phyloP scores from a whole-genome alignment of 1,140 invertebrate species.

The Nixonia krombeini region DNA sequence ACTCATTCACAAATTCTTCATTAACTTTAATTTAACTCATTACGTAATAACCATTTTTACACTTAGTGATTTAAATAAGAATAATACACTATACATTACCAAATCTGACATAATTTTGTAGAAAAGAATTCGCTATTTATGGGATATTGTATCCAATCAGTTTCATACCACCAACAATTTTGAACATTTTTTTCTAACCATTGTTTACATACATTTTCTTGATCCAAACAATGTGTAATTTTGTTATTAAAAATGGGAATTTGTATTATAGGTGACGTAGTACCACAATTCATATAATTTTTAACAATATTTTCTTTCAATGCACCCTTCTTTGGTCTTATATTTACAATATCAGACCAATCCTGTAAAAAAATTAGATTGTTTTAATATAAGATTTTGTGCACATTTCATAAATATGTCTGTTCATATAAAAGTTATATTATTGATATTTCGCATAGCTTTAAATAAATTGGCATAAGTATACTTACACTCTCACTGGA shows the following conservation, averaged over 20 bases:
- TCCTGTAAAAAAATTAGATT: constrained; percentile 24
- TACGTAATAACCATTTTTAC: constrained; percentile 1
- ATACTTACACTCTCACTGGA: constrained; percentile 59
- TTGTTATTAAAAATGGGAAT: constrained; percentile 13
- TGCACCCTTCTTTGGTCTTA: no score
- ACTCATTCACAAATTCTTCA: no score
- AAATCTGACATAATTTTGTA: constrained; percentile 60
- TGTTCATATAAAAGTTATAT: no score
- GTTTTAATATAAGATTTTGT: not conserved
- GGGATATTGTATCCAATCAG: constrained; percentile 54
- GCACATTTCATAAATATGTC: not conserved
- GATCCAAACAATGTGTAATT: constrained; percentile 35
- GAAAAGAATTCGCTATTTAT: constrained; percentile 54
- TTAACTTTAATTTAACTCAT: no score
- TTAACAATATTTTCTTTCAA: no score
- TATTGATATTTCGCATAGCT: no score
- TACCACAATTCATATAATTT: not conserved
- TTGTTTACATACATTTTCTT: constrained; percentile 57
- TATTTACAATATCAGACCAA: constrained; percentile 13
- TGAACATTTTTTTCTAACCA: constrained; percentile 66
- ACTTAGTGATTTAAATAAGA: constrained; percentile 5
- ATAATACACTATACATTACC: constrained; percentile 36
- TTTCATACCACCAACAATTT: constrained; percentile 65
- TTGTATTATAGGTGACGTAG: constrained; percentile 7
- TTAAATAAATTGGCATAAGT: no score